Evolutionary conservation across 2,797 vertebrate genomes (phyloP).

Genomic region (Coendou prehensilis): DNA sequence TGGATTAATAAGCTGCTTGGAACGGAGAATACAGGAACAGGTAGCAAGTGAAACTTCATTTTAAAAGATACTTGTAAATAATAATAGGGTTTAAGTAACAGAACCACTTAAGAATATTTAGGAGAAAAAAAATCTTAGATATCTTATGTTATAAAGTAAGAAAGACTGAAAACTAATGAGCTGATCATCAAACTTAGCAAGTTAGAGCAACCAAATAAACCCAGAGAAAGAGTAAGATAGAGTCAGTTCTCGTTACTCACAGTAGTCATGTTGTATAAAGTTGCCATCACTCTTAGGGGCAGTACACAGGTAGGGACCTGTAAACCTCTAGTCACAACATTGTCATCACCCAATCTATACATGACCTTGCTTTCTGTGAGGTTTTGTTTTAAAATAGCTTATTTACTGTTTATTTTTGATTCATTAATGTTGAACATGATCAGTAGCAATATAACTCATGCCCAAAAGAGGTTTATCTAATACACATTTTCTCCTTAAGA

Average conservation of each 20-base stretch:
- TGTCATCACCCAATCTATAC: neutral
- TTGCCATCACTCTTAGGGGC: neutral
- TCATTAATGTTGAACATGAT: neutral
- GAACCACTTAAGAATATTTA: constrained; percentile 35
- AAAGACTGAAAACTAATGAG: constrained; percentile 56
- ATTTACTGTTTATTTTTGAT: neutral
- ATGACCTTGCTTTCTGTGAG: neutral
- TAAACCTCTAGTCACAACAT: neutral
- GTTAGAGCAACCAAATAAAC: neutral
- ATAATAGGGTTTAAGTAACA: constrained; percentile 35
- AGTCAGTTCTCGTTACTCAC: neutral
- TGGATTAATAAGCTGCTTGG: constrained; percentile 92
- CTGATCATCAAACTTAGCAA: neutral
- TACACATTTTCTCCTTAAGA: neutral
- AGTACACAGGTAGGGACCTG: neutral
- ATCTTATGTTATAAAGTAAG: constrained; percentile 42
- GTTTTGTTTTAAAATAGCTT: neutral
- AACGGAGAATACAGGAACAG: constrained; percentile 94
- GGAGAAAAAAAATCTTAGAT: neutral
- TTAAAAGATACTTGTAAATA: constrained; percentile 29
- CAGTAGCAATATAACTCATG: neutral
- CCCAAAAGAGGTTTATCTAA: neutral
- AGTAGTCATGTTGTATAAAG: neutral
- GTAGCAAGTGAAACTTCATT: constrained; percentile 85
- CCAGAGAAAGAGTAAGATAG: neutral